These are phyloP conservation scores for Neogale vison DNA, from an alignment of 2,113 vertebrate species.

Conservation along the genomic window DNA sequence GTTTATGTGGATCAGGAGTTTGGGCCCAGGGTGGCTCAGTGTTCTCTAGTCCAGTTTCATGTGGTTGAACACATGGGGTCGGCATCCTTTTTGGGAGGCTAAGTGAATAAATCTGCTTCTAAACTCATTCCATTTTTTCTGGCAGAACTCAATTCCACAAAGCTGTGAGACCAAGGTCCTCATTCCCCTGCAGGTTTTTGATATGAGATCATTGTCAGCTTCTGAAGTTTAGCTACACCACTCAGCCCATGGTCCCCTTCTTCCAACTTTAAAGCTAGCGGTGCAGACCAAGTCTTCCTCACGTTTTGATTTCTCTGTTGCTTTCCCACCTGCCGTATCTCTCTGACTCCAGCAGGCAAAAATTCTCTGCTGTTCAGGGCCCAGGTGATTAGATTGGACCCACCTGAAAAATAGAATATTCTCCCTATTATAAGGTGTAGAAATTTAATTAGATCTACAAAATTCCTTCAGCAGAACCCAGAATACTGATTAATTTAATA, in stretches of 20 bases:
- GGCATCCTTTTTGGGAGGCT: background rate
- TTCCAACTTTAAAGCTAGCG: background rate
- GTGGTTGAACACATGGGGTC: background rate
- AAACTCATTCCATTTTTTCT: background rate
- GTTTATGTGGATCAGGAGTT: background rate
- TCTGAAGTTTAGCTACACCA: accelerated
- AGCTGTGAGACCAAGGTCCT: background rate
- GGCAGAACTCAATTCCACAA: background rate
- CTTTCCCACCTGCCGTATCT: accelerated
- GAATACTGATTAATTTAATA: background rate
- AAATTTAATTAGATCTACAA: background rate
- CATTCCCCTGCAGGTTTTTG: background rate
- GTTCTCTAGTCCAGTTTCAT: background rate
- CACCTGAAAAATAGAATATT: background rate
- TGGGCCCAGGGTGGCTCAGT: background rate
- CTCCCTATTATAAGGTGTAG: background rate
- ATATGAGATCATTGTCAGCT: accelerated
- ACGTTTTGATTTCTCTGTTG: background rate
- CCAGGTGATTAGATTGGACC: too few relatives aligned
- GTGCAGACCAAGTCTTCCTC: background rate
- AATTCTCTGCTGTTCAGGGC: background rate
- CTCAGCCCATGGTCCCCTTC: background rate
- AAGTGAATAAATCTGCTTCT: background rate
- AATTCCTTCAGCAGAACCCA: background rate
- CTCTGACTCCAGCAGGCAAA: background rate